Conservation (phyloP, 2,888 invertebrate species). For the Acheta domesticus region DNA sequence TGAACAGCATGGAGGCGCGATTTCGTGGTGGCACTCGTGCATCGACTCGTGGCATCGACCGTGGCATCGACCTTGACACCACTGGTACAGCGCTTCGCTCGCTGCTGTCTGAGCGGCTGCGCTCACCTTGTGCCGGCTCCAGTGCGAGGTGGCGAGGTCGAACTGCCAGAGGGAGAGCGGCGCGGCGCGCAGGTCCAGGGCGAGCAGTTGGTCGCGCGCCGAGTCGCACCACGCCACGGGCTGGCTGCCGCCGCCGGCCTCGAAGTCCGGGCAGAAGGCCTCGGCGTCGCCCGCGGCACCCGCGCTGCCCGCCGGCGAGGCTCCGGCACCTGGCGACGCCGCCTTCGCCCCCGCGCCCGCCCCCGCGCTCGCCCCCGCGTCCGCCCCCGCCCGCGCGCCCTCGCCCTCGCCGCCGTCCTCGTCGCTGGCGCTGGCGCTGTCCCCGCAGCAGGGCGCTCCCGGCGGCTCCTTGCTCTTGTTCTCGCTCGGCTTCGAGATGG, state of each 20-base stretch:
- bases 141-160: slow-evolving; percentile 32
- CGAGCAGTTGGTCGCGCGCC: slow-evolving; percentile 39
- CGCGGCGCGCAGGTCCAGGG: slow-evolving; percentile 36
- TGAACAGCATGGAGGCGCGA: too few relatives aligned
- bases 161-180: slow-evolving; percentile 34
- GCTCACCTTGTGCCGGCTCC: slow-evolving; percentile 31
- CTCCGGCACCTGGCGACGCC: neutral
- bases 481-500: neutral
- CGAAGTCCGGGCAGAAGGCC: slow-evolving; percentile 40
- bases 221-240: slow-evolving; percentile 41
- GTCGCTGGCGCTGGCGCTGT: neutral
- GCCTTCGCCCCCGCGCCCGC: neutral
- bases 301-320: neutral
- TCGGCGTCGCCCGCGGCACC: neutral
- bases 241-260: slow-evolving; percentile 27
- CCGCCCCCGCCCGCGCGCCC: neutral
- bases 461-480: neutral
- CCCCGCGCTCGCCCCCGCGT: neutral
- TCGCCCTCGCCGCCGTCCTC: neutral
- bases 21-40: too few relatives aligned
- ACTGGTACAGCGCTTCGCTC: too few relatives aligned
- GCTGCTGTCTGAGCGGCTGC: too few relatives aligned
- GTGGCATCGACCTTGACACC: too few relatives aligned
- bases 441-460: neutral
- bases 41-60: too few relatives aligned